A percentile compares a stretch with the other conserved stretches of the same genome.
phyloP scores from a whole-genome alignment of 2,113 vertebrate species.

The Ptyas mucosa region DNA sequence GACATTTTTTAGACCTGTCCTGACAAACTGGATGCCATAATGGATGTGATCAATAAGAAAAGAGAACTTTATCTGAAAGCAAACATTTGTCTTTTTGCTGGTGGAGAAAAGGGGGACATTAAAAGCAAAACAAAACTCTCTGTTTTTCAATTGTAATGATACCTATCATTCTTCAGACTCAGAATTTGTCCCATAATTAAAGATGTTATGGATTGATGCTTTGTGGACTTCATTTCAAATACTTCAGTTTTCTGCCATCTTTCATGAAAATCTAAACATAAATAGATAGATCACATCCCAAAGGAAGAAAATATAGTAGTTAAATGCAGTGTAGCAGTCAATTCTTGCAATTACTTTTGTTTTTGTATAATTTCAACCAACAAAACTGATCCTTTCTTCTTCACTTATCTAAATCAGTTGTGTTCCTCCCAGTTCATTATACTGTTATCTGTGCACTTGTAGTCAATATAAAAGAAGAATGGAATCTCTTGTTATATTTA shows the following conservation, averaged over 20 bases:
- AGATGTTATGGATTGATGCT: neutral
- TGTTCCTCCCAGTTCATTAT: constrained; percentile 12
- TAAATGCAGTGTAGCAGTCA: neutral
- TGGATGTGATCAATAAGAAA: neutral
- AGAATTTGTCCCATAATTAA: neutral
- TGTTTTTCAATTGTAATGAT: neutral
- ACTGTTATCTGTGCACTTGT: constrained; percentile 12
- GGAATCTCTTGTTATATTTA: constrained; percentile 6
- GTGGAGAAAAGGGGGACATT: neutral
- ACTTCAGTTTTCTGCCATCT: neutral
- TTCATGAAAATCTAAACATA: neutral
- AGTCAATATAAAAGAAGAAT: constrained; percentile 9
- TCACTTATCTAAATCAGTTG: constrained; percentile 13
- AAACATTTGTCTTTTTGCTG: neutral
- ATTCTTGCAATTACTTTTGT: neutral
- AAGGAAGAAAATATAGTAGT: neutral
- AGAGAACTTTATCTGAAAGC: neutral
- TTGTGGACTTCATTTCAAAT: neutral
- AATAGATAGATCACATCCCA: neutral
- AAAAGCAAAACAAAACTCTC: neutral
- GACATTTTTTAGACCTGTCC: neutral
- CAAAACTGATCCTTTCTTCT: neutral
- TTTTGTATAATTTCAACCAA: neutral
- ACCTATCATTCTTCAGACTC: neutral
- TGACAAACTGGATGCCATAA: neutral